phyloP scores from a whole-genome alignment of 2,113 vertebrate genomes.

The Pipa parva region DNA sequence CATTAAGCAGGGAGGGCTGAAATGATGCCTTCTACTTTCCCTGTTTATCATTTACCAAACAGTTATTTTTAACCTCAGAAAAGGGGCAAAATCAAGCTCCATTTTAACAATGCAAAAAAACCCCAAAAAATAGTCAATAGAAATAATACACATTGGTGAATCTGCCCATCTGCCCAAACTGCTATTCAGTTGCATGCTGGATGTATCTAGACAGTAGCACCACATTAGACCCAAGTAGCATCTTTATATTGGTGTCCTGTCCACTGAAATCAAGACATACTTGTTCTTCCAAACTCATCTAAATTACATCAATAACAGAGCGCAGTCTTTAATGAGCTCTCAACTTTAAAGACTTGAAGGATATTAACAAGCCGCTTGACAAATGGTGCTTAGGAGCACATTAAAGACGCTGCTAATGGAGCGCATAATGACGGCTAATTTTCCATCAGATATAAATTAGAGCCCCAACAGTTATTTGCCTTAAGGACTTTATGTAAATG shows the following conservation, averaged over 20 bases:
- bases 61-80: no score
- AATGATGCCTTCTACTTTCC: no score
- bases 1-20: no score
- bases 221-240: not conserved
- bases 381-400: slow-evolving; percentile 99
- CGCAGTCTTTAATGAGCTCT: slow-evolving; percentile 98
- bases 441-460: slow-evolving; percentile 99
- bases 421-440: slow-evolving; percentile 99
- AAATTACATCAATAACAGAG: slow-evolving; percentile 94
- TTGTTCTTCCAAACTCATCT: slow-evolving; percentile 81
- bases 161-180: not conserved
- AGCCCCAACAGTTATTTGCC: slow-evolving; percentile 99
- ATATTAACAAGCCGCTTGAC: slow-evolving; percentile 99
- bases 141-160: no score
- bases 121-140: no score
- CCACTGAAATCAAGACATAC: slow-evolving; percentile 52
- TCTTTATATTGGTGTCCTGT: slow-evolving; percentile 47
- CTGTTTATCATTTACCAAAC: no score
- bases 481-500: slow-evolving; percentile 99
- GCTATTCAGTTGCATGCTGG: not conserved
- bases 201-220: not conserved
- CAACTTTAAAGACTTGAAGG: slow-evolving; percentile 99
- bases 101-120: no score
- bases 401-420: slow-evolving; percentile 99
- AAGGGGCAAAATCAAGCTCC: no score